Evolutionary conservation across 2,113 vertebrate genomes (phyloP), one percentile per base, ranked within the genome.

Genomic region (Solenodon paradoxus): DNA sequence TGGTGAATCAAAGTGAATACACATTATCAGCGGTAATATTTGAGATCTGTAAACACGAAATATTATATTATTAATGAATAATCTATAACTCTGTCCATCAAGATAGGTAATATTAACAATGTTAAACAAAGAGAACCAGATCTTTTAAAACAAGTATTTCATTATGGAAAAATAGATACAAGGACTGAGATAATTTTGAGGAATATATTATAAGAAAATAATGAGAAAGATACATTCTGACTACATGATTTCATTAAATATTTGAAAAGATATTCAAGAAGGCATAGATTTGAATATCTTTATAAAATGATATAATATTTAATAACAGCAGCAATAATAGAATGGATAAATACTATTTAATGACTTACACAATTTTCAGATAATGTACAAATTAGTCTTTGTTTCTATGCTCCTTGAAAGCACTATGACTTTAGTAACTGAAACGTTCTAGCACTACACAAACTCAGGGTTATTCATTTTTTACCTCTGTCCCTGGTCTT

Each of bases 1-100:
- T 99, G 96, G 57, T 77, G 85, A 92, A 75, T 83, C 19, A 97
- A 30, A 53, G 97, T 59, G 47, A 95, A 59, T 35, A 77, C 0
- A 0, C 19, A 92, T 2, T 77, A 10, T 79, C 66, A 93, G 49
- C 17, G 87, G 53, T 17, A 93, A n/a, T 47, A 59, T 49, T 42
- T 91, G 57, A 40, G 15, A 79, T 82, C 19, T 72, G 7, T 53
- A 88, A 81, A 91, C 71, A 69, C 61, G 80, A 71, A 71, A 45
- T 51, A 63, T 45, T 87, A 89, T n/a, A 86, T 49, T 68, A 80
- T 47, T n/a, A 77, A 79, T 32, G 11, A 86, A 77, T 28, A 53
- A 66, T 40, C 10, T 83, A 49, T 16, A 83, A 53, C 11, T 47
- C n/a, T 55, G 59, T 35, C 30, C 42, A 82, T 66, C 38, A 93